Evolutionary conservation across 23 tunicate genomes (phyloP).

Genomic region (Halocynthia roretzi): DNA sequence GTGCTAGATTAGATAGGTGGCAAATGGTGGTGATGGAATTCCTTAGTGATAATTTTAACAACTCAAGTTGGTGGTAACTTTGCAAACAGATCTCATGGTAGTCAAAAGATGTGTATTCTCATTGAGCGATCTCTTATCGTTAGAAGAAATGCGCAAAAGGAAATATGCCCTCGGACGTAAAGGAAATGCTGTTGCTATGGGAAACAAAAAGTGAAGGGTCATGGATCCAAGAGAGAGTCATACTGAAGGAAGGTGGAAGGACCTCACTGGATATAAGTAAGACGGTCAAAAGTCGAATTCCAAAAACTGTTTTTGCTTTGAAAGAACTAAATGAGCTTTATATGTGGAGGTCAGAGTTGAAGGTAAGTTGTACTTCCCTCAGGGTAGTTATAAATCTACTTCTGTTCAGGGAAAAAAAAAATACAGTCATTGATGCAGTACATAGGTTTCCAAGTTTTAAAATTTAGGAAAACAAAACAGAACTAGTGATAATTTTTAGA

Average conservation of each 20-base stretch:
- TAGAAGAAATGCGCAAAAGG: too few species aligned
- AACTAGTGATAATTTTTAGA: too few species aligned
- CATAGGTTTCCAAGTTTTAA: too few species aligned
- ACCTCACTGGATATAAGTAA: slow-evolving; percentile 5
- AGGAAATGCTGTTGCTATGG: neutral
- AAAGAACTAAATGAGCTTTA: neutral
- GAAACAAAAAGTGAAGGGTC: neutral
- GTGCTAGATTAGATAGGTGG: too few species aligned
- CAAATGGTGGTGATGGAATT: neutral
- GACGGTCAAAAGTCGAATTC: neutral
- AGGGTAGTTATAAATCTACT: too few species aligned
- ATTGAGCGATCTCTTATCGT: too few species aligned
- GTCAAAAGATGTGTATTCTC: too few species aligned
- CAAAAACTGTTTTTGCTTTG: slow-evolving; percentile 1
- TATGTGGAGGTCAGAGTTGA: slow-evolving; percentile 5
- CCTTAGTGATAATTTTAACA: neutral
- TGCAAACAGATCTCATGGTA: neutral
- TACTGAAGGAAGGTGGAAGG: slow-evolving; percentile 10
- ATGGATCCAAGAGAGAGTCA: neutral
- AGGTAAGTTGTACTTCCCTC: neutral
- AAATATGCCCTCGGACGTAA: neutral
- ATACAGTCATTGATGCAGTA: too few species aligned
- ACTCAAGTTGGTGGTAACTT: neutral
- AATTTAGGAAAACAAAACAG: too few species aligned
- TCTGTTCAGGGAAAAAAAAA: too few species aligned